A percentile compares a stretch with the other conserved stretches of the same genome.
Conservation (phyloP, 2,888 invertebrate genomes). For the Eupeodes latifasciatus region DNA sequence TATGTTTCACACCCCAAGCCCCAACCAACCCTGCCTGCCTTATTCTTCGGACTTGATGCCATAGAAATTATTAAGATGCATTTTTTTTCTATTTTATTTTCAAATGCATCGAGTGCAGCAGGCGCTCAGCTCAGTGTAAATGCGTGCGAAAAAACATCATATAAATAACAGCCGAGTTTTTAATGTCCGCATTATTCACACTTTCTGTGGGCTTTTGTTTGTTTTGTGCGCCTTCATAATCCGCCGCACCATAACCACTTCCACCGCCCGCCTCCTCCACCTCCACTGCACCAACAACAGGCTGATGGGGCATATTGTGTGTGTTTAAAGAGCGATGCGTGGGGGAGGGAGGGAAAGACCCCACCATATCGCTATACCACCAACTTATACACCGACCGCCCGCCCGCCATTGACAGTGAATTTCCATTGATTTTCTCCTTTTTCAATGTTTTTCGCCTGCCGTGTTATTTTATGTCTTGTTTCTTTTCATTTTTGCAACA, state of each 20-base stretch:
- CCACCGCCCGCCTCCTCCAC: too few species aligned
- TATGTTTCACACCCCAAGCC: background rate
- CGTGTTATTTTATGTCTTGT: conserved; percentile 14
- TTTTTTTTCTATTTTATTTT: background rate
- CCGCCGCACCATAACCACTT: background rate
- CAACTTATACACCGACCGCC: background rate
- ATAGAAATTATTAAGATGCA: conserved; percentile 38
- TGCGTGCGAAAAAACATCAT: conserved; percentile 71
- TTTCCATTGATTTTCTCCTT: conserved; percentile 72
- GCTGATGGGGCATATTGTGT: conserved; percentile 27
- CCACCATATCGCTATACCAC: conserved; percentile 6
- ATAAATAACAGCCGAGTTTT: conserved; percentile 70
- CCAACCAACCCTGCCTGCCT: background rate
- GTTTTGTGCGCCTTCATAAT: conserved; percentile 54
- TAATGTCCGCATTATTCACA: conserved; percentile 76
- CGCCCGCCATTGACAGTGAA: conserved; percentile 71
- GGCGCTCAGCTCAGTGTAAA: conserved; percentile 64
- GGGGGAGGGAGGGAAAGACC: conserved; percentile 31
- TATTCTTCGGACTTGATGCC: background rate
- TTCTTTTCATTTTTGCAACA: conserved; percentile 30
- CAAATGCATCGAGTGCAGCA: conserved; percentile 39
- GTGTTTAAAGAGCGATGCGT: conserved; percentile 1
- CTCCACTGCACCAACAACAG: too few species aligned
- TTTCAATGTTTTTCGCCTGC: conserved; percentile 29
- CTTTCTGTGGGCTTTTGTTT: conserved; percentile 74